phyloP scores from a whole-genome alignment of 2,113 vertebrate species.

The Engystomops pustulosus region DNA sequence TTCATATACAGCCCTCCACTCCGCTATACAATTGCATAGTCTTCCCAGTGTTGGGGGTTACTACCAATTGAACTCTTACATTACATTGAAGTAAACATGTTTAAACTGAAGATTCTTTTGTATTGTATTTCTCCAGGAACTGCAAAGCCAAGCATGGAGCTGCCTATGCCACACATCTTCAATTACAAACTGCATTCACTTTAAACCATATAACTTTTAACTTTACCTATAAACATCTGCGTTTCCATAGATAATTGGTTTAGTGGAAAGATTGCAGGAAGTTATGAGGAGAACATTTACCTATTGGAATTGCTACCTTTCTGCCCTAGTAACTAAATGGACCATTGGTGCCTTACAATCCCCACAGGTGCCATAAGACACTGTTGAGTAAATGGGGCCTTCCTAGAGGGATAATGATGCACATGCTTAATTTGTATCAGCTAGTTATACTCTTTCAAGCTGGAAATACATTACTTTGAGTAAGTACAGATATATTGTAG shows the following conservation, averaged over 20 bases:
- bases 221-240: neutral
- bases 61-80: too few species aligned
- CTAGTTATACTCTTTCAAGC: neutral
- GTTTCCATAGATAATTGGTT: conserved; percentile 15
- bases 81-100: too few species aligned
- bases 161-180: too few species aligned
- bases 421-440: neutral
- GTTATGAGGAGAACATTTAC: conserved; percentile 19
- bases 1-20: too few species aligned
- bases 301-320: conserved; percentile 22
- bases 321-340: conserved; percentile 45
- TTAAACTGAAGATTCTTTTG: too few species aligned
- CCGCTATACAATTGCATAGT: too few species aligned
- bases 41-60: too few species aligned
- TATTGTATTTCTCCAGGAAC: too few species aligned
- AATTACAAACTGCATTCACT: too few species aligned
- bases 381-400: conserved; percentile 40
- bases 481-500: neutral
- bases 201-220: too few species aligned
- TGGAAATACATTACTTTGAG: conserved; percentile 1
- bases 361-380: conserved; percentile 37
- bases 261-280: neutral
- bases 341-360: conserved; percentile 23
- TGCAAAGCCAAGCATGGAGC: too few species aligned
- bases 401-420: conserved; percentile 7